Evolutionary conservation across 2,113 vertebrate genomes (phyloP).

Genomic region (Pelobates fuscus): DNA sequence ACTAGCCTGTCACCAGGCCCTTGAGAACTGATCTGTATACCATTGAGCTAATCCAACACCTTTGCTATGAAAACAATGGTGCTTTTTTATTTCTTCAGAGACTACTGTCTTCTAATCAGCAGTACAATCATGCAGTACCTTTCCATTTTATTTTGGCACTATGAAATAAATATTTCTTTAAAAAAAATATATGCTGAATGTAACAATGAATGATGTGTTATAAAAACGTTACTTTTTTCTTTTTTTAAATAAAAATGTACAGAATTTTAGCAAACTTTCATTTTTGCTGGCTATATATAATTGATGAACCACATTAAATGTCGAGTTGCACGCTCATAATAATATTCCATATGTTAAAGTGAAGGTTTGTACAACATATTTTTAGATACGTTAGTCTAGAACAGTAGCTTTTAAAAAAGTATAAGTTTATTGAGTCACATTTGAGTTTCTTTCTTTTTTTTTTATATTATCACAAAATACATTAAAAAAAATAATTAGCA

Average conservation of each 20-base stretch:
- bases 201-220: constrained; percentile 61
- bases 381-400: not conserved
- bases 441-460: too few species aligned
- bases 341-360: constrained; percentile 64
- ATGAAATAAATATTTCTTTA: constrained; percentile 34
- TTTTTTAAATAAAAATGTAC: constrained; percentile 61
- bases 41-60: not conserved
- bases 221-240: constrained; percentile 66
- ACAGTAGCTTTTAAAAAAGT: too few species aligned
- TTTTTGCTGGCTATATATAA: too few species aligned
- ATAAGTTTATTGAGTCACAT: too few species aligned
- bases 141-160: constrained; percentile 32
- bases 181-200: constrained; percentile 53
- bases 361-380: not conserved
- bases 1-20: too few species aligned
- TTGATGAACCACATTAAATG: constrained; percentile 49
- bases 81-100: too few species aligned
- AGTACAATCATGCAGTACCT: not conserved
- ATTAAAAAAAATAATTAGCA: too few species aligned
- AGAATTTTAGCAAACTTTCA: constrained; percentile 68
- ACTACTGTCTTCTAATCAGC: too few species aligned
- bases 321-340: constrained; percentile 58
- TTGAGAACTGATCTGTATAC: too few species aligned
- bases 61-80: too few species aligned
- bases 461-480: too few species aligned